A percentile compares a stretch with the other conserved stretches of the same genome.
Conservation (phyloP, 2,113 vertebrate species). For the Halichoeres trimaculatus region DNA sequence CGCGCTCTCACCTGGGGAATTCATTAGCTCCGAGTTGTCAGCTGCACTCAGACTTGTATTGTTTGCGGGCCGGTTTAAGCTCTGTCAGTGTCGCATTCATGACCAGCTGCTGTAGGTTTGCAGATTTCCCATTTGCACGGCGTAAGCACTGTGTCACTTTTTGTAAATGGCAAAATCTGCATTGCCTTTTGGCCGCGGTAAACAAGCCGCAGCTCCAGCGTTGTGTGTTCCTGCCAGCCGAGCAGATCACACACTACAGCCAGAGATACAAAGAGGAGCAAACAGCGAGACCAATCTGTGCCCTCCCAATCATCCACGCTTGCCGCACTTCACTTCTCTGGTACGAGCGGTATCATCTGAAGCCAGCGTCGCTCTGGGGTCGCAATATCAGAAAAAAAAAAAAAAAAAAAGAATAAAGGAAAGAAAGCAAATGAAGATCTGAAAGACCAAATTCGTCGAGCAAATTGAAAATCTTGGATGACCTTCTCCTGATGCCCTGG, state of each 20-base stretch:
- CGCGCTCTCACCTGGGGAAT: conserved; percentile 58
- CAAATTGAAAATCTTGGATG: conserved; percentile 62
- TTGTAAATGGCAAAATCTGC: conserved; percentile 77
- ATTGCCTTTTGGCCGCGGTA: conserved; percentile 59
- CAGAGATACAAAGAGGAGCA: conserved; percentile 56
- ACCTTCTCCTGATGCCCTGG: conserved; percentile 51
- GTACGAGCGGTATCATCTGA: conserved; percentile 53
- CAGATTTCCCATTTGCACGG: conserved; percentile 68
- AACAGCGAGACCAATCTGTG: conserved; percentile 61
- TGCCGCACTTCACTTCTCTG: conserved; percentile 49
- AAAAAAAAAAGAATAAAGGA: conserved; percentile 40
- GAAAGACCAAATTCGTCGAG: conserved; percentile 48
- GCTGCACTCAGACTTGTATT: conserved; percentile 46
- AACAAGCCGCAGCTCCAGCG: conserved; percentile 47
- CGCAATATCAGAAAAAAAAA: conserved; percentile 43
- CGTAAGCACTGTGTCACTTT: conserved; percentile 61
- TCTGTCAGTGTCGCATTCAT: conserved; percentile 66
- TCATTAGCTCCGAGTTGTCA: conserved; percentile 53
- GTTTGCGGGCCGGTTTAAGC: conserved; percentile 51
- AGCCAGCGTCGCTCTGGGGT: conserved; percentile 32
- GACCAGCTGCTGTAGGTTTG: conserved; percentile 73
- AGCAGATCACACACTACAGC: conserved; percentile 45
- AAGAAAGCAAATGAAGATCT: conserved; percentile 56
- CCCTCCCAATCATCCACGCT: conserved; percentile 46
- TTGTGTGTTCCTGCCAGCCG: conserved; percentile 7